Conservation (phyloP, 1,140 invertebrate genomes). For the Drosophila novamexicana region DNA sequence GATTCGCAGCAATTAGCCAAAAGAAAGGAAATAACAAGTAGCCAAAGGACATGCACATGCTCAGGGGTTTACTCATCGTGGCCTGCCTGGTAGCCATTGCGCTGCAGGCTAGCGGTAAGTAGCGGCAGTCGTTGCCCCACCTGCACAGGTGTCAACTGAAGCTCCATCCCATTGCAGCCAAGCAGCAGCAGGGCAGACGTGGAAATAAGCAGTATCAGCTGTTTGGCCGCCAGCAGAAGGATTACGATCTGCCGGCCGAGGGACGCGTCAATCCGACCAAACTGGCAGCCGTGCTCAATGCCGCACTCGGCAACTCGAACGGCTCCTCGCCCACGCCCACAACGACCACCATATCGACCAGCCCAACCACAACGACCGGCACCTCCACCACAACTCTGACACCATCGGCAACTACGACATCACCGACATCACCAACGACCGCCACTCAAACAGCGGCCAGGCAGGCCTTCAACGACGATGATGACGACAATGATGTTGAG, state of each 20-base stretch:
- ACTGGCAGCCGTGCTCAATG: slow-evolving; percentile 54
- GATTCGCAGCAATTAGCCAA: slow-evolving; percentile 10
- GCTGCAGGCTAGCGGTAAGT: slow-evolving; percentile 52
- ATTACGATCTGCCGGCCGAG: slow-evolving; percentile 48
- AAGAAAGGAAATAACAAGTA: background rate
- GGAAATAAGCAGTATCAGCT: slow-evolving; percentile 42
- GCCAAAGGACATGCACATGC: slow-evolving; percentile 54
- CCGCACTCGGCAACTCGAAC: slow-evolving; percentile 21
- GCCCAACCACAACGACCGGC: slow-evolving; percentile 27
- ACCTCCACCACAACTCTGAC: slow-evolving; percentile 23
- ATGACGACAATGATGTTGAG: slow-evolving; percentile 17
- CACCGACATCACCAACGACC: slow-evolving; percentile 2
- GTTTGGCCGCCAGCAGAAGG: slow-evolving; percentile 45
- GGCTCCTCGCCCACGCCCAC: slow-evolving; percentile 7
- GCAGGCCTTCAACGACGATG: slow-evolving; percentile 1
- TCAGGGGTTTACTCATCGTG: slow-evolving; percentile 57
- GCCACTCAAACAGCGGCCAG: background rate
- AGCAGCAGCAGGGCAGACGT: slow-evolving; percentile 42
- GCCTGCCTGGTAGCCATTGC: slow-evolving; percentile 59
- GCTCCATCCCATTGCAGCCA: slow-evolving; percentile 35
- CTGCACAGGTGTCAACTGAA: background rate
- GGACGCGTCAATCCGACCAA: slow-evolving; percentile 58
- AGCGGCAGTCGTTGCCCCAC: background rate
- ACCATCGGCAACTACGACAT: background rate
- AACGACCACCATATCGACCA: slow-evolving; percentile 17